Percentiles rank a stretch among this genome's conserved stretches.
Evolutionary conservation across 2,797 vertebrate genomes (phyloP).

Genomic region (Mallotus villosus): DNA sequence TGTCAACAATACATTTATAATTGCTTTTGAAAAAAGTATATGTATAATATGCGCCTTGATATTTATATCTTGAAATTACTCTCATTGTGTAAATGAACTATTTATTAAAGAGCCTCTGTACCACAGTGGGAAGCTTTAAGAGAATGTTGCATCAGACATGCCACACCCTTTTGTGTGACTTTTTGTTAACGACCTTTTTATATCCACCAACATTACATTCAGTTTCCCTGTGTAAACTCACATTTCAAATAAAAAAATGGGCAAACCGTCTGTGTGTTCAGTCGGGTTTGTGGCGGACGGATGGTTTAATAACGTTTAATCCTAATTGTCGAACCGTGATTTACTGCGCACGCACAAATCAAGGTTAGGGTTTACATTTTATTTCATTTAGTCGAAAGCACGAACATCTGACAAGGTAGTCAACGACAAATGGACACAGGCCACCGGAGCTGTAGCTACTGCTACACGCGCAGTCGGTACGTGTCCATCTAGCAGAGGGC

Average conservation of each 20-base stretch:
- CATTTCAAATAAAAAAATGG: slow-evolving; percentile 81
- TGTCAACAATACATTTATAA: slow-evolving; percentile 82
- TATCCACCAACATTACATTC: slow-evolving; percentile 77
- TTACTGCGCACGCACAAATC: background rate
- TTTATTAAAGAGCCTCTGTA: slow-evolving; percentile 75
- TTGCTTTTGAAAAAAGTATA: slow-evolving; percentile 69
- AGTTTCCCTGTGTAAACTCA: slow-evolving; percentile 75
- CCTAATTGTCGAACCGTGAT: background rate
- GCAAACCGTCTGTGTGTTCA: slow-evolving; percentile 28
- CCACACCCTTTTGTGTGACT: slow-evolving; percentile 75
- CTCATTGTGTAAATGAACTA: slow-evolving; percentile 75
- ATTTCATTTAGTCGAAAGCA: too few species aligned
- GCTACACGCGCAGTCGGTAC: too few species aligned
- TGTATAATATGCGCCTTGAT: slow-evolving; percentile 77
- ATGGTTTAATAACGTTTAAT: background rate
- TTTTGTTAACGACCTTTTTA: slow-evolving; percentile 79
- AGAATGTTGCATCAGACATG: slow-evolving; percentile 66
- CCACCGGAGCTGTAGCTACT: too few species aligned
- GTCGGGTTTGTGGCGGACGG: slow-evolving; percentile 31
- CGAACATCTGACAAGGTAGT: too few species aligned
- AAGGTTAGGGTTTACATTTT: background rate
- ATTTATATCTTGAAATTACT: slow-evolving; percentile 73
- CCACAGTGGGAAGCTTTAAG: slow-evolving; percentile 55
- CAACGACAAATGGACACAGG: too few species aligned
- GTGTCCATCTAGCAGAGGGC: too few species aligned